Evolutionary conservation across 2,888 invertebrate species (phyloP), one percentile per base, ranked within the genome.

Genomic region (Hyppa rectilinea): DNA sequence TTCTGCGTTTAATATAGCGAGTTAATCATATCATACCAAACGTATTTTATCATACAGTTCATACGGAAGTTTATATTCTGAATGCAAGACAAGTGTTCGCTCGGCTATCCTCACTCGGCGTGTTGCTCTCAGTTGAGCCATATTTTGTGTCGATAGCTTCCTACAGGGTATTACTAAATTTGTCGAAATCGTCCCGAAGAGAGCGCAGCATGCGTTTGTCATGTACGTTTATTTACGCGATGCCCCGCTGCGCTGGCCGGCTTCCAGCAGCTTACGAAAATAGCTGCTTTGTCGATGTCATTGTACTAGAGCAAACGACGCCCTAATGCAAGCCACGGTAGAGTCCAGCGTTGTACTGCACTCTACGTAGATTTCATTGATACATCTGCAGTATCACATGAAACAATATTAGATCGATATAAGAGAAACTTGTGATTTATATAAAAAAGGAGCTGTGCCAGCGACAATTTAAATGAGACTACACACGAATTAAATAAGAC

Each of bases 271-370:
- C 85, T 86, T 89, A 94, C 95, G 89, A 92, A 95, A 96, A 96
- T 95, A 95, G 94, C 93, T 88, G 89, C 90, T 92, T 90, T 89
- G 89, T 89, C 89, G 94, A 94, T 93, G 95, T 96, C 95, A 95
- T 95, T 95, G 95, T 95, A 95, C 95, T 92, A 93, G 90, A 87
- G 87, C 88, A 87, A 87, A 89, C 87, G 86, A 85, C 87, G 90
- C 91, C 90, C 91, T 92, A 86, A 84, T 84, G 82, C 81, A 82
- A 72, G 71, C 60, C 59, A 58, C 58, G 68, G 67, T 86, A 85
- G 88, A 85, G 79, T 80, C 78, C 81, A 84, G 74, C 76, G 73
- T 83, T 62, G 68, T 78, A 74, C 69, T 75, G 78, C 80, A 84
- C 75, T 67, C 63, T 69, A 74, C 73, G 69, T 69, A 50, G 34